Evolutionary conservation across 2,888 invertebrate genomes (phyloP), one percentile per base, ranked within the genome.

Genomic region (Caenorhabditis zanzibari): DNA sequence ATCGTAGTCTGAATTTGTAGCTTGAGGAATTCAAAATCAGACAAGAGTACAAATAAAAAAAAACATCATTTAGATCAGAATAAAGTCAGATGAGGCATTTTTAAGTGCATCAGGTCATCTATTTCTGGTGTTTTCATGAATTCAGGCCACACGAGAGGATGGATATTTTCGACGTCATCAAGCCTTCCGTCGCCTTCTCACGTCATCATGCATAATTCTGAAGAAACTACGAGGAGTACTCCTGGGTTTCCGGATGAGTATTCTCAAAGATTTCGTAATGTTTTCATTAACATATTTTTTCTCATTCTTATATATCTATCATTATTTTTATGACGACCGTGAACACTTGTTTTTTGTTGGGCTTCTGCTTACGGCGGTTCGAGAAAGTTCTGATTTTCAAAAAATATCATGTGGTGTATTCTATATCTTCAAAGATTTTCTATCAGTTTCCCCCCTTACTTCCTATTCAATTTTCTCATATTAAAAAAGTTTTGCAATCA

Each of bases 101-200:
- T n/a, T n/a, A 68, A 68, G 68, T 54, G 68, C 68, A 68, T 19
- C 22, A 24, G 26, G 38, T 68, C 68, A 54, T 68, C 68, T 68
- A 68, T 68, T 54, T 54, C 38, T 54, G 54, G 68, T 38, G 54
- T 52, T 68, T 54, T 68, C 24, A 54, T 26, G 6, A 14, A 54
- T 54, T 54, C 54, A 24, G 54, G 24, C 38, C 38, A 38, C 38
- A 38, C 7, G 47, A 47, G 19, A 10, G 32, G 19, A 35, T 47
- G 12, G 24, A 38, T 22, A 68, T 22, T 54, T 38, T 66, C 64
- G 35, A 68, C 68, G 68, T 68, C 68, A 68, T 68, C 68, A 68
- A 12, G n/a, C 26, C 58, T 19, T 47, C 32, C 44, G 44, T 59
- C 22, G 28, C 32, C 19, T 16, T 47, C 52, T 7, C 32, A 41